Percentiles rank a stretch among this genome's conserved stretches.
Conservation (phyloP, 2,113 vertebrate species). For the Chlorocebus sabaeus region DNA sequence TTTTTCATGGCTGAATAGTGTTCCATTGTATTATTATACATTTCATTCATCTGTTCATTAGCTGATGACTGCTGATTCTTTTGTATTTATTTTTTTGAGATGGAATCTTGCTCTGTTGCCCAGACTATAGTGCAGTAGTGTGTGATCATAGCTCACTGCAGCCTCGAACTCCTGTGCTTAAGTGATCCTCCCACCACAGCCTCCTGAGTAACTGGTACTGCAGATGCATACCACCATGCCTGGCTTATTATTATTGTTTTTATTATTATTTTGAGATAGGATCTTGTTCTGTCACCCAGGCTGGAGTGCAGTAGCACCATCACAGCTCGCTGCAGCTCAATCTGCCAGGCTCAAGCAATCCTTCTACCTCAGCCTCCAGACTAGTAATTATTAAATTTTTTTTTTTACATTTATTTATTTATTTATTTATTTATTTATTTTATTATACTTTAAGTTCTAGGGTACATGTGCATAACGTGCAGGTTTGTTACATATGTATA, state of each 20-base stretch:
- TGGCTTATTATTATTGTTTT: background rate
- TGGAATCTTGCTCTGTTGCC: background rate
- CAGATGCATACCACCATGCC: background rate
- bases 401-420: too few relatives aligned
- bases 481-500: too few relatives aligned
- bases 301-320: background rate
- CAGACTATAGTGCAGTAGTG: background rate
- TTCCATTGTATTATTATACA: background rate
- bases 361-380: too few relatives aligned
- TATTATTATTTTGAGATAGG: background rate
- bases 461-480: too few relatives aligned
- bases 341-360: too few relatives aligned
- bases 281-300: background rate
- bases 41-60: background rate
- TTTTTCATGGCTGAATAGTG: background rate
- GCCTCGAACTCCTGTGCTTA: background rate
- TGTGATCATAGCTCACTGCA: background rate
- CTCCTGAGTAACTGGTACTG: background rate
- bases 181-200: background rate
- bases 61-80: background rate
- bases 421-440: too few relatives aligned
- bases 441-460: too few relatives aligned
- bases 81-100: background rate
- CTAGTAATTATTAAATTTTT: too few relatives aligned
- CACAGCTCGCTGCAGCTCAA: too few relatives aligned